Evolutionary conservation across 2,888 invertebrate species (phyloP).

Genomic region (Cheilosia soror): DNA sequence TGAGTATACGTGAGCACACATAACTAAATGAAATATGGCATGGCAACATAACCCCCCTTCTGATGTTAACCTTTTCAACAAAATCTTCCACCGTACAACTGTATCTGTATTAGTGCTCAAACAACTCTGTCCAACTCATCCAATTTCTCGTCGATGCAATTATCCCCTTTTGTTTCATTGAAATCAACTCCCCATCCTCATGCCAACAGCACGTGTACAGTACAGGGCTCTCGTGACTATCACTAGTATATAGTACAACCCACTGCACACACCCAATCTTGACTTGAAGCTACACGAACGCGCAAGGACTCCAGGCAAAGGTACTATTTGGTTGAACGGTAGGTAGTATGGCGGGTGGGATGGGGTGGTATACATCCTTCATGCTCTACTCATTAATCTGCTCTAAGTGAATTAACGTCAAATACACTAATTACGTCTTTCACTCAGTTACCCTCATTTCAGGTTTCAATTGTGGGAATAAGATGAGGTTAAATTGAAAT

Average conservation of each 20-base stretch:
- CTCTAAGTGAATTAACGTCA: conserved; percentile 78
- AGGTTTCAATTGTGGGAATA: conserved; percentile 76
- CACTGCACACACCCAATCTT: conserved; percentile 36
- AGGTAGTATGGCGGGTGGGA: background rate
- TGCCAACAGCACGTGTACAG: background rate
- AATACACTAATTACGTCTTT: conserved; percentile 78
- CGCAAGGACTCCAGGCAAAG: conserved; percentile 46
- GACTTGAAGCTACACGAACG: conserved; percentile 40
- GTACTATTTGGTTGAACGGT: conserved; percentile 36
- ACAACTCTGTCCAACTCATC: conserved; percentile 48
- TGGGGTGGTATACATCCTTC: conserved; percentile 67
- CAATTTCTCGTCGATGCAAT: conserved; percentile 67
- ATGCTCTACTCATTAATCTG: conserved; percentile 77
- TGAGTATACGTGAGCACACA: too few relatives aligned
- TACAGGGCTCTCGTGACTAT: background rate
- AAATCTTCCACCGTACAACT: background rate
- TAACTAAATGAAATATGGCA: background rate
- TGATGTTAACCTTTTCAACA: background rate
- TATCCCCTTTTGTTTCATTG: conserved; percentile 66
- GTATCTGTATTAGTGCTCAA: background rate
- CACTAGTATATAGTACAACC: background rate
- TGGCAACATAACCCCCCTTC: background rate
- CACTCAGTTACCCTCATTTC: conserved; percentile 78
- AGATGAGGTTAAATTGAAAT: conserved; percentile 76
- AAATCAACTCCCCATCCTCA: conserved; percentile 31